Evolutionary conservation across 2,797 vertebrate genomes (phyloP).

Genomic region (Alfaro cultratus): DNA sequence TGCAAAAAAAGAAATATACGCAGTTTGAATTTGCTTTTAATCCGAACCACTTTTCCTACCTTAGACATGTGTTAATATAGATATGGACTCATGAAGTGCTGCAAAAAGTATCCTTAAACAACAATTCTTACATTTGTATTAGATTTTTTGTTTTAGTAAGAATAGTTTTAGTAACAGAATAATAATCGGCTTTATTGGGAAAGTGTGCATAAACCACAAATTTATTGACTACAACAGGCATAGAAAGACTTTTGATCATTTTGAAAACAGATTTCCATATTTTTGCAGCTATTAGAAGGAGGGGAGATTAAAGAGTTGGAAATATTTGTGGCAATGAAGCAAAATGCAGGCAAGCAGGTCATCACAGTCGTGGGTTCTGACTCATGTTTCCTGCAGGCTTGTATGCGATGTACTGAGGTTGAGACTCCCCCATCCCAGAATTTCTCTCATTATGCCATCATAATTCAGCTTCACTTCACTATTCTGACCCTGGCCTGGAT

Average conservation of each 20-base stretch:
- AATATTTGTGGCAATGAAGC: constrained; percentile 39
- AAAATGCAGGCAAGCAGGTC: constrained; percentile 42
- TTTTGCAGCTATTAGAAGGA: not conserved
- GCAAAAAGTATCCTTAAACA: constrained; percentile 10
- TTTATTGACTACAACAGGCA: not conserved
- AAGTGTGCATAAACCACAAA: not conserved
- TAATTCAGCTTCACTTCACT: constrained; percentile 25
- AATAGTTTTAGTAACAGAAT: not conserved
- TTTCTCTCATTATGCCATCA: constrained; percentile 41
- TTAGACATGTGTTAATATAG: not conserved
- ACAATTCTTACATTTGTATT: not conserved
- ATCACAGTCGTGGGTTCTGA: constrained; percentile 55
- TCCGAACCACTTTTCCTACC: not conserved
- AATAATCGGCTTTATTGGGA: not conserved
- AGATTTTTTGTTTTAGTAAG: not conserved
- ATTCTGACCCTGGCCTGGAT: constrained; percentile 29
- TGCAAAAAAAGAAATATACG: not conserved
- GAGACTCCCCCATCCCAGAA: constrained; percentile 36
- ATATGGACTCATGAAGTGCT: not conserved
- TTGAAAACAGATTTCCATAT: not conserved
- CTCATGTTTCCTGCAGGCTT: constrained; percentile 61
- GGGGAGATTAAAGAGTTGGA: constrained; percentile 9
- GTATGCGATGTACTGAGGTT: constrained; percentile 50
- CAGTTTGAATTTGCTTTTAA: not conserved
- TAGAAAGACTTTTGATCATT: not conserved